Conservation (phyloP, 92 coral and sea anemone species). For the Heliopora coerulea region DNA sequence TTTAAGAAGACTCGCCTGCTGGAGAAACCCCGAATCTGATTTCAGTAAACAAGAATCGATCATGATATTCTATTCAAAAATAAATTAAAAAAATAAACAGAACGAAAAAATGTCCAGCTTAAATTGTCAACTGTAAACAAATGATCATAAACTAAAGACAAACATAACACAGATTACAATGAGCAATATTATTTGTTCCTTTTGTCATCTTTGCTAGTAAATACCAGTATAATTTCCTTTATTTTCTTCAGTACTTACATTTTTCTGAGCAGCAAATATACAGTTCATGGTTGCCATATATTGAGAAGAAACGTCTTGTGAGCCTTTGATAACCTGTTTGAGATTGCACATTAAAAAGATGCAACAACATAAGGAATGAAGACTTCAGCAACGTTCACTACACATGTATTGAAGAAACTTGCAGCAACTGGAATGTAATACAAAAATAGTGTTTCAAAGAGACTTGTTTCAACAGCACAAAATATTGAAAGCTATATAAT, state of each 20-base stretch:
- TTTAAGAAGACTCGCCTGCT: slow-evolving; percentile 61
- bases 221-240: not conserved
- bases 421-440: too few relatives aligned
- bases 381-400: too few relatives aligned
- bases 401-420: too few relatives aligned
- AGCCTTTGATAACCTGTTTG: slow-evolving; percentile 81
- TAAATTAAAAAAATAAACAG: slow-evolving; percentile 16
- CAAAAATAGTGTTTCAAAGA: too few relatives aligned
- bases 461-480: too few relatives aligned
- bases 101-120: not conserved
- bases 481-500: too few relatives aligned
- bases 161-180: not conserved
- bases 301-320: slow-evolving; percentile 88
- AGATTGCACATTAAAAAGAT: too few relatives aligned
- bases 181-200: not conserved
- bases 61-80: slow-evolving; percentile 86
- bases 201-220: not conserved
- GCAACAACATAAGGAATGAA: too few relatives aligned
- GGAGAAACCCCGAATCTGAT: slow-evolving; percentile 92
- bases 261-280: slow-evolving; percentile 96
- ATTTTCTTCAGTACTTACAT: slow-evolving; percentile 59
- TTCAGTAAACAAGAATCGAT: slow-evolving; percentile 87
- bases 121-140: not conserved
- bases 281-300: slow-evolving; percentile 96
- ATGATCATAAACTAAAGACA: not conserved